Evolutionary conservation across 2,888 invertebrate genomes (phyloP).

Genomic region (Sisyra nigra): DNA sequence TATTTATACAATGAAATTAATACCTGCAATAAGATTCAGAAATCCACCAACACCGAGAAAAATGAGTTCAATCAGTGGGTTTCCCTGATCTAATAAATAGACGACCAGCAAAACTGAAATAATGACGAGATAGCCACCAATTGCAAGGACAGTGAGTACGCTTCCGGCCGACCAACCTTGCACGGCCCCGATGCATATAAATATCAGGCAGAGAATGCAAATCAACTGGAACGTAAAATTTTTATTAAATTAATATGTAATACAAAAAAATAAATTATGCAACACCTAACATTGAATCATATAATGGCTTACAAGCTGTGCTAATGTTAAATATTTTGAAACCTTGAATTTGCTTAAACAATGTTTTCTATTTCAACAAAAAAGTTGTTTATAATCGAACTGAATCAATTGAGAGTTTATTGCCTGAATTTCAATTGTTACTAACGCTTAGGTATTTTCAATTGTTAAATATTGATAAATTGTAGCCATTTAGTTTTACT

Average conservation of each 20-base stretch:
- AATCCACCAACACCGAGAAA: constrained; percentile 10
- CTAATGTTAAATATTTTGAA: too few relatives aligned
- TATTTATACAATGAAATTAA: not conserved
- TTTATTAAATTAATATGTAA: not conserved
- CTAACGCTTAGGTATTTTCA: too few relatives aligned
- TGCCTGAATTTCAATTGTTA: too few relatives aligned
- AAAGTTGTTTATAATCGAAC: too few relatives aligned
- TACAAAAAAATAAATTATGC: too few relatives aligned
- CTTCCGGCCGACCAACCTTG: constrained; percentile 5
- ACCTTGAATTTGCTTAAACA: too few relatives aligned
- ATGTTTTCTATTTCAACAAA: too few relatives aligned
- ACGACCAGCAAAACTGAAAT: constrained; percentile 10
- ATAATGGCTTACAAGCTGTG: too few relatives aligned
- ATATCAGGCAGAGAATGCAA: constrained; percentile 6
- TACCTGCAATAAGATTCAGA: constrained; percentile 9
- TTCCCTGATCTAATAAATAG: constrained; percentile 11
- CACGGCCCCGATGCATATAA: constrained; percentile 6
- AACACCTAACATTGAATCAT: too few relatives aligned
- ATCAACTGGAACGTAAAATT: constrained; percentile 1
- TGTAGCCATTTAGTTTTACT: too few relatives aligned
- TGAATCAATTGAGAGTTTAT: too few relatives aligned
- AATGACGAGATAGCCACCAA: constrained; percentile 11
- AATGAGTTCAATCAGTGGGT: constrained; percentile 10
- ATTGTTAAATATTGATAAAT: too few relatives aligned
- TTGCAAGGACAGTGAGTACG: constrained; percentile 6